Evolutionary conservation across 2,888 invertebrate genomes (phyloP).

Genomic region (Hyalella azteca): DNA sequence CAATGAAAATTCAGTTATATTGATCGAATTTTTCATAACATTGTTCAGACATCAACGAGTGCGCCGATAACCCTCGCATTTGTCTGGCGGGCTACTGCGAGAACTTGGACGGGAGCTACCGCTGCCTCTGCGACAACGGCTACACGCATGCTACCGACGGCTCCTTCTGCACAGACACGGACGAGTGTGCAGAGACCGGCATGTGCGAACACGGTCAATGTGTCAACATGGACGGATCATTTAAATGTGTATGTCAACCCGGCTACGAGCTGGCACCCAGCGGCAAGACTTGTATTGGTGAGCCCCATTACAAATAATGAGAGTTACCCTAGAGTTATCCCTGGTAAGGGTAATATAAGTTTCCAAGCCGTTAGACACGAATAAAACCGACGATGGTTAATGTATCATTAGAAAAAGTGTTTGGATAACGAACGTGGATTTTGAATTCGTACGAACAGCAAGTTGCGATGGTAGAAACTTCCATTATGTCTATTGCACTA

Average conservation of each 20-base stretch:
- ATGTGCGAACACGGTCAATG: conserved; percentile 80
- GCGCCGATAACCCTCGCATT: conserved; percentile 73
- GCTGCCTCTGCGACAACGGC: conserved; percentile 82
- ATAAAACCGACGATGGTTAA: too few species aligned
- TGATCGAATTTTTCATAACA: neutral
- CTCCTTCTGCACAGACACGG: conserved; percentile 72
- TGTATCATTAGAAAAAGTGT: neutral
- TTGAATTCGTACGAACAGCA: neutral
- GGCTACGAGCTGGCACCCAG: conserved; percentile 72
- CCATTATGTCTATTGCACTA: too few species aligned
- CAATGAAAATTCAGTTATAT: neutral
- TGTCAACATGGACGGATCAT: conserved; percentile 79
- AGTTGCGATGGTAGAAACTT: too few species aligned
- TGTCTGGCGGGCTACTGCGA: conserved; percentile 81
- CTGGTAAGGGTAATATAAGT: too few species aligned
- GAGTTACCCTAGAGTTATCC: too few species aligned
- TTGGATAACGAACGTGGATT: neutral
- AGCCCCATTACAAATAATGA: conserved; percentile 39
- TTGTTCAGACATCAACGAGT: conserved; percentile 70
- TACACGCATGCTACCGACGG: conserved; percentile 80
- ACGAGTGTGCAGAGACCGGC: conserved; percentile 75
- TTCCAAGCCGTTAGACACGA: too few species aligned
- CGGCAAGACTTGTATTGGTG: conserved; percentile 72
- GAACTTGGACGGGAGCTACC: conserved; percentile 82
- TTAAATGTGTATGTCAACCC: conserved; percentile 76